These are phyloP conservation scores for Gryllus bimaculatus DNA, from an alignment of 1,140 invertebrate species.

Conservation along the genomic window DNA sequence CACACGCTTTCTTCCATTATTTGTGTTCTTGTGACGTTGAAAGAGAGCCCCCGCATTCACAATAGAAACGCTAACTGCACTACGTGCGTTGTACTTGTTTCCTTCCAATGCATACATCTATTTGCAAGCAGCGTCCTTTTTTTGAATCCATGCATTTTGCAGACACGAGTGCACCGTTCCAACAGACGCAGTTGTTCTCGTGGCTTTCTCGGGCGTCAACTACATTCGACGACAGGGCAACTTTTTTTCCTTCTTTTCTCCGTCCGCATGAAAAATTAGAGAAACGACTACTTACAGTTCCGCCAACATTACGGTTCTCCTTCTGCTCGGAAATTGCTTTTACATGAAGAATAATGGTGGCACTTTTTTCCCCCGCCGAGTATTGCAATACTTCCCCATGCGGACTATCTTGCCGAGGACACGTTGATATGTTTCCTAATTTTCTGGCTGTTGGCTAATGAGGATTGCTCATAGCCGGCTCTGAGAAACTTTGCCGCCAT, in stretches of 20 bases:
- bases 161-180: neutral
- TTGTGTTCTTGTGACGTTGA: too few species aligned
- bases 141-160: neutral
- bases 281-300: neutral
- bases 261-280: neutral
- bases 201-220: neutral
- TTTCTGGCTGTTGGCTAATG: neutral
- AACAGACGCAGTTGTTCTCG: too few species aligned
- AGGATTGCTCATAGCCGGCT: neutral
- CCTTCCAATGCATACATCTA: neutral
- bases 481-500: neutral
- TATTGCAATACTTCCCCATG: neutral
- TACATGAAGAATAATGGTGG: neutral
- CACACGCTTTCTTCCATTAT: too few species aligned
- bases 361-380: neutral
- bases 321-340: neutral
- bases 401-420: neutral
- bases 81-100: neutral
- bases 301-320: neutral
- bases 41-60: too few species aligned
- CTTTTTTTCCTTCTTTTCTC: neutral
- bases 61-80: too few species aligned
- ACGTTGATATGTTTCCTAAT: conserved; percentile 5
- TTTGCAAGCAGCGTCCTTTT: neutral
- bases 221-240: neutral